phyloP scores from a whole-genome alignment of 2,797 vertebrate species.

The Microchirus variegatus region DNA sequence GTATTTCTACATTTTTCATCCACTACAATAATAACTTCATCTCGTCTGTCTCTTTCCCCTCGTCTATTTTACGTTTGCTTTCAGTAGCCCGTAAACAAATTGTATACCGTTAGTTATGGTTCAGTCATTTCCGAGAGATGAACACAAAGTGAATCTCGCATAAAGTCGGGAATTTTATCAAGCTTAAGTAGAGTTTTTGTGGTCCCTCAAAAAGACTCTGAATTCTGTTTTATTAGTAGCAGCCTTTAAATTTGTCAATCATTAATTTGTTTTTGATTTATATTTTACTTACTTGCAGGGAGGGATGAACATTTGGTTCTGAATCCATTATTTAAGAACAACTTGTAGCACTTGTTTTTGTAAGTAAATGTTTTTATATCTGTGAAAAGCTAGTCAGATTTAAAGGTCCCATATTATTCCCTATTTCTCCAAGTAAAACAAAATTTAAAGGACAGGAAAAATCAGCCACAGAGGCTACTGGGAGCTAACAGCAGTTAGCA shows the following conservation, averaged over 20 bases:
- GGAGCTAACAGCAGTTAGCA: no score
- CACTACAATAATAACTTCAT: constrained; percentile 15
- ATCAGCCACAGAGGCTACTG: no score
- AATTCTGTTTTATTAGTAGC: constrained; percentile 13
- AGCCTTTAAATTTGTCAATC: constrained; percentile 22
- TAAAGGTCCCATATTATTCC: no score
- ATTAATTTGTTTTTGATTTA: constrained; percentile 39
- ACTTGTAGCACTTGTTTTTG: constrained; percentile 3
- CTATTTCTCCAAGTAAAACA: no score
- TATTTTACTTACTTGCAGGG: constrained; percentile 17
- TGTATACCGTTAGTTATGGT: constrained; percentile 12
- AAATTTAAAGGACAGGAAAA: no score
- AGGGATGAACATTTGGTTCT: constrained; percentile 18
- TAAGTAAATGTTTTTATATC: neutral
- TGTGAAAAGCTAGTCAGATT: constrained; percentile 12
- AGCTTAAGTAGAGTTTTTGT: neutral
- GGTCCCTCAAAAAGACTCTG: constrained; percentile 14
- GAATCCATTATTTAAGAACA: constrained; percentile 4
- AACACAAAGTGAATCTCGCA: constrained; percentile 33
- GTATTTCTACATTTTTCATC: constrained; percentile 9
- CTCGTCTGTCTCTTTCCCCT: neutral
- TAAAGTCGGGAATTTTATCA: constrained; percentile 18
- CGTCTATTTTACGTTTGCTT: no score
- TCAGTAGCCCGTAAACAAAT: no score
- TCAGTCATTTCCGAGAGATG: neutral